These are phyloP conservation scores for Propithecus perrieri DNA, from an alignment of 2,797 vertebrate genomes.

Conservation along the genomic window DNA sequence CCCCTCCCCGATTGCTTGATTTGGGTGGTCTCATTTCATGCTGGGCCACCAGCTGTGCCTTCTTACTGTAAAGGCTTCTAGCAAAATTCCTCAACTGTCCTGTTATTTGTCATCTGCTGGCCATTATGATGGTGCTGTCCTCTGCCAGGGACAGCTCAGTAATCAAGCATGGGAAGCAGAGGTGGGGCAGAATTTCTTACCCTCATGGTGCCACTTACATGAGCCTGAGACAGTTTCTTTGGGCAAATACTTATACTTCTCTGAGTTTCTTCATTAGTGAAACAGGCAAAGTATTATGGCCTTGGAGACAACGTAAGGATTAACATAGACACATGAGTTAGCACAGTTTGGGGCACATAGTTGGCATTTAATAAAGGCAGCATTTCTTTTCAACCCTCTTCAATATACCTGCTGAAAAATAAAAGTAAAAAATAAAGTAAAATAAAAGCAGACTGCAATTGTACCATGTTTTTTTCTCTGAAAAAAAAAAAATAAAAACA, in stretches of 20 bases:
- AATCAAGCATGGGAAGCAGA: neutral
- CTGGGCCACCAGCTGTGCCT: neutral
- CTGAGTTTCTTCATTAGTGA: slow-evolving; percentile 3
- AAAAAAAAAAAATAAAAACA: slow-evolving; percentile 57
- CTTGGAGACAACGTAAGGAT: neutral
- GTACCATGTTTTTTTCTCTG: neutral
- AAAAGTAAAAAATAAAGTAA: slow-evolving; percentile 26
- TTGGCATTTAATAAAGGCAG: neutral
- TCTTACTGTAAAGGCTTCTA: neutral
- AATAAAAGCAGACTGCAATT: neutral
- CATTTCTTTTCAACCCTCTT: neutral
- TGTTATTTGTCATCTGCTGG: neutral
- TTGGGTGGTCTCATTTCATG: neutral
- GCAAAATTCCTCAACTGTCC: neutral
- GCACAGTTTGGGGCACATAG: neutral
- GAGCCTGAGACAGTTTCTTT: neutral
- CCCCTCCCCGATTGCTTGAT: neutral
- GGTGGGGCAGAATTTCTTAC: neutral
- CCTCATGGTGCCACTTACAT: neutral
- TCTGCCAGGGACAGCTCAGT: neutral
- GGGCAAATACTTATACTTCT: neutral
- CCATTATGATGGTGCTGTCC: neutral
- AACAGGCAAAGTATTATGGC: neutral
- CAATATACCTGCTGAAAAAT: slow-evolving; percentile 33
- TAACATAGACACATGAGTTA: neutral